Conservation (phyloP, 1,140 invertebrate genomes). For the Drosophila insularis region DNA sequence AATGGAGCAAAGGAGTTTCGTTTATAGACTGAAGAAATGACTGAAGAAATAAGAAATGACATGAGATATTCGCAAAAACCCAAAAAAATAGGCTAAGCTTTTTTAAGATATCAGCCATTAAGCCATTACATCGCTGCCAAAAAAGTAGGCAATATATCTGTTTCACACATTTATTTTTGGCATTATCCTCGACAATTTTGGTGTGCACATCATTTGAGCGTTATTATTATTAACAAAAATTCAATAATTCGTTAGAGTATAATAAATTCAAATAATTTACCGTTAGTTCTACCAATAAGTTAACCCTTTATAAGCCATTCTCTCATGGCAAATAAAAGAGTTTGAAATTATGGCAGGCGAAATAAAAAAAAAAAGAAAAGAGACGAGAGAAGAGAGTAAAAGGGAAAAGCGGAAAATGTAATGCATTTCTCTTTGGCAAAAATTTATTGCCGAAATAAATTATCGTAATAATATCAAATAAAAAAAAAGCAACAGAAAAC, state of each 20-base stretch:
- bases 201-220: constrained; percentile 1
- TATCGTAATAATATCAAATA: constrained; percentile 80
- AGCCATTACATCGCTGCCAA: too few relatives aligned
- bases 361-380: constrained; percentile 2
- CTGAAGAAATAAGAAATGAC: too few relatives aligned
- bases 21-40: too few relatives aligned
- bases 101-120: too few relatives aligned
- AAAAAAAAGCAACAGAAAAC: constrained; percentile 57
- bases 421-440: constrained; percentile 70
- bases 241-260: constrained; percentile 1
- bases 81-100: too few relatives aligned
- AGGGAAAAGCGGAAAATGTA: constrained; percentile 53
- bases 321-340: constrained; percentile 36
- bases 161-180: too few relatives aligned
- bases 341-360: constrained; percentile 71
- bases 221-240: constrained; percentile 7
- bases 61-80: too few relatives aligned
- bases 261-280: constrained; percentile 16
- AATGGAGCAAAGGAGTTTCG: too few relatives aligned
- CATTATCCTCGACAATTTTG: not conserved
- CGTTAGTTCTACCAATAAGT: constrained; percentile 26
- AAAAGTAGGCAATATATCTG: too few relatives aligned
- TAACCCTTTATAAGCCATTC: constrained; percentile 35
- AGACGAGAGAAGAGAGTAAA: not conserved
- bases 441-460: constrained; percentile 80